phyloP scores from a whole-genome alignment of 2,797 vertebrate species.

The Mus minutoides region DNA sequence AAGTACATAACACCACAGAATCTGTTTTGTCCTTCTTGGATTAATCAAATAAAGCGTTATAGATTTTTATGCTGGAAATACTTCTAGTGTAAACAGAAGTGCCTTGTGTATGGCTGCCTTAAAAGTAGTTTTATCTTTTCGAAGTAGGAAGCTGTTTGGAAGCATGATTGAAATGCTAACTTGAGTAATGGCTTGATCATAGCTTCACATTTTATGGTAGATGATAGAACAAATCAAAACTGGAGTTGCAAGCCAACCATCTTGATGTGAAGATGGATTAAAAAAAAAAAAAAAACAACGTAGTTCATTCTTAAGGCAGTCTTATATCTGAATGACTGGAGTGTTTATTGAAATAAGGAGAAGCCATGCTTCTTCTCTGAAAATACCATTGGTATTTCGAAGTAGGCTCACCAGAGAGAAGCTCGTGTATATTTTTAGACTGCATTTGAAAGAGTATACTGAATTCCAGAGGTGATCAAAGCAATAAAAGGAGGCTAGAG shows the following conservation, averaged over 20 bases:
- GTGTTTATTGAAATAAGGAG: neutral
- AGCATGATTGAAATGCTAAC: constrained; percentile 69
- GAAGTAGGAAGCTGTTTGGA: constrained; percentile 22
- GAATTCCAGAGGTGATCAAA: neutral
- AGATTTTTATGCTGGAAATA: constrained; percentile 14
- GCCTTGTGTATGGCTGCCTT: constrained; percentile 37
- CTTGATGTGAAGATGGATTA: constrained; percentile 20
- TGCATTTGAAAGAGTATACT: neutral
- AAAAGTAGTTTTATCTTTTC: constrained; percentile 17
- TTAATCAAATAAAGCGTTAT: constrained; percentile 17
- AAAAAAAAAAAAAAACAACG: too few species aligned
- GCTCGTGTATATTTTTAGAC: neutral
- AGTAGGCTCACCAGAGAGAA: neutral
- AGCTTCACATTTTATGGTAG: constrained; percentile 50
- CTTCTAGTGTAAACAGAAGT: neutral
- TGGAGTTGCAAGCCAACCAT: constrained; percentile 31
- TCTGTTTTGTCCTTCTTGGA: neutral
- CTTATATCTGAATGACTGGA: constrained; percentile 29
- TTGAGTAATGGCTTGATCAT: constrained; percentile 50
- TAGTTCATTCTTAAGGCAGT: neutral
- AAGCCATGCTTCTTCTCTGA: constrained; percentile 8
- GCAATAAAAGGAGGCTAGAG: neutral
- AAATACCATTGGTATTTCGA: neutral
- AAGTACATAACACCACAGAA: neutral
- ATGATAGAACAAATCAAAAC: constrained; percentile 55